Evolutionary conservation across 2,113 vertebrate species (phyloP), one percentile per base, ranked within the genome.

Genomic region (Zosterops borbonicus): DNA sequence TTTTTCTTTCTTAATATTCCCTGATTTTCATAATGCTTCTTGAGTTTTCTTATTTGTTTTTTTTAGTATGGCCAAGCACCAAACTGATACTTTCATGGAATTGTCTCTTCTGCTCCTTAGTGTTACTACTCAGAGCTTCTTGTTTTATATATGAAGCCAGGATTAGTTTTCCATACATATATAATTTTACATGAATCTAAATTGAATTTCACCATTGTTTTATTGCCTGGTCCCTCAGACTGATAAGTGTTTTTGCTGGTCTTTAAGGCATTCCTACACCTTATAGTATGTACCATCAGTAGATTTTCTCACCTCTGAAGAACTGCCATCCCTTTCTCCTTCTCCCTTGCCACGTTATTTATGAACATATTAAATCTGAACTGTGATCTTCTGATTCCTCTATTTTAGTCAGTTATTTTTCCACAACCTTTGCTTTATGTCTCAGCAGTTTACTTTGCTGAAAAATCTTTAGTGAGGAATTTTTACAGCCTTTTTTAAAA

Each of bases 121-220:
- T 70, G 42, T 91, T 81, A 42, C 56, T 74, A 5, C 83, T 74
- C 31, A 42, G 55, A 59, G 23, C 73, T 55, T 96, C 64, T 92
- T 96, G 87, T 92, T 94, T 96, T 84, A 89, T 87, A 87, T 65
- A 91, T 96, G 96, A 95, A 95, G 69, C 52, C 42, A 67, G 87
- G 83, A 75, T 89, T 94, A 42, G 83, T 69, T 94, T 96, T 89
- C 91, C 33, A 67, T 81, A 81, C 2, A 0, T 92, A 77, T 92
- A 94, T 94, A 29, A 0, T 83, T 96, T 94, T 94, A 92, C 92
- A 4, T 89, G 29, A 84, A 82, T 91, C 73, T 84, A 55, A 87
- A 92, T 70, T 91, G 77, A 50, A 62, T 84, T 81, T 95, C 84
- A 50, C 52, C 6, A 55, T 81, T 55, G 19, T 89, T 96, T 96